Evolutionary conservation across 1,140 invertebrate species (phyloP).

Genomic region (Alviniconcha marisindica): DNA sequence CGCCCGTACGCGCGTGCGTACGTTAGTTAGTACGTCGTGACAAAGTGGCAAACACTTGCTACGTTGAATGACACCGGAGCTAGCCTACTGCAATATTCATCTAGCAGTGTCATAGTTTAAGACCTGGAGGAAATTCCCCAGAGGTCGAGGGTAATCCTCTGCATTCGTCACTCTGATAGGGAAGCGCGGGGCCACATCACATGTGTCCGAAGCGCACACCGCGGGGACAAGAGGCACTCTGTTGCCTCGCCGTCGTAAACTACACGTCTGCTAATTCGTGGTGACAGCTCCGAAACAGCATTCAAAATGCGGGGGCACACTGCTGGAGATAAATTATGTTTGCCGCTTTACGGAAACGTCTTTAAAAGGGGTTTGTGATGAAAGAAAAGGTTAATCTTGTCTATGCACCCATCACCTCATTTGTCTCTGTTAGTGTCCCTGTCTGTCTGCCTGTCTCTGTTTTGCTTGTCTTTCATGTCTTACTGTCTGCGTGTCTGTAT

Average conservation of each 20-base stretch:
- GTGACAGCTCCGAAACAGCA: neutral
- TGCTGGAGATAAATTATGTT: neutral
- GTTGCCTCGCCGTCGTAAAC: neutral
- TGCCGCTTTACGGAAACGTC: constrained; percentile 5
- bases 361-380: neutral
- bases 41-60: neutral
- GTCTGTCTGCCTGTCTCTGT: neutral
- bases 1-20: too few relatives aligned
- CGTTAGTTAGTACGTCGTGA: neutral
- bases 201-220: neutral
- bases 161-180: neutral
- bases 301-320: neutral
- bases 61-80: neutral
- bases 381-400: neutral
- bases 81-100: constrained; percentile 2
- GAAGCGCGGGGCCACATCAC: neutral
- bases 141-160: neutral
- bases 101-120: constrained; percentile 17
- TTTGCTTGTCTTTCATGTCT: neutral
- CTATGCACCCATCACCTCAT: neutral
- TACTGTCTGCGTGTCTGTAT: neutral
- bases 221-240: neutral
- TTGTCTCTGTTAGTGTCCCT: neutral
- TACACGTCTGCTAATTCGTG: neutral
- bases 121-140: neutral